Percentiles rank a stretch among this genome's conserved stretches.
Conservation (phyloP, 2,113 vertebrate genomes). For the Riparia riparia region DNA sequence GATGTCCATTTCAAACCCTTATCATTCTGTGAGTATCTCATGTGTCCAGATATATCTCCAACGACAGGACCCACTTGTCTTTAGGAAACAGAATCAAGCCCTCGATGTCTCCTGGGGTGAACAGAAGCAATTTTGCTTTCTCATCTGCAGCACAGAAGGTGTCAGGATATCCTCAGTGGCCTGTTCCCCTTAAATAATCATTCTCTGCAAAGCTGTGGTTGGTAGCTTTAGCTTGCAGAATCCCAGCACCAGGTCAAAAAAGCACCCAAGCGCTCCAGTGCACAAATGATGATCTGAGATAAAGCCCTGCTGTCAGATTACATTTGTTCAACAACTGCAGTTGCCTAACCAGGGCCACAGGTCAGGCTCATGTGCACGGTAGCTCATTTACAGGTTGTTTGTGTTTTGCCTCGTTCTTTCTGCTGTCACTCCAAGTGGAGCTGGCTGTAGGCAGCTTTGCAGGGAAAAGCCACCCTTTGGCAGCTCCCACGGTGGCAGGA, state of each 20-base stretch:
- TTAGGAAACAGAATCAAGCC: background rate
- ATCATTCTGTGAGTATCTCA: background rate
- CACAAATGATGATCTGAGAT: background rate
- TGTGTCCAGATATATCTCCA: background rate
- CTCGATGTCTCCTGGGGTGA: background rate
- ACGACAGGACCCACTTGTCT: accelerated
- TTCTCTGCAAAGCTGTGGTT: background rate
- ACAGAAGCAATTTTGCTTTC: background rate
- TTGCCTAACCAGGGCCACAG: background rate
- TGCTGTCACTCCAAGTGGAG: background rate
- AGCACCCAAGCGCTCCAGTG: accelerated
- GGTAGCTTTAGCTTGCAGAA: background rate
- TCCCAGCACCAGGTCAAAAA: background rate
- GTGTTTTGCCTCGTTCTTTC: background rate
- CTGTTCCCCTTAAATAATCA: background rate
- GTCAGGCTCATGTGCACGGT: background rate
- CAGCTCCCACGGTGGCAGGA: background rate
- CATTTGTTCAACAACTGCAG: background rate
- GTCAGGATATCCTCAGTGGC: background rate
- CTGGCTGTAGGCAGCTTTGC: background rate
- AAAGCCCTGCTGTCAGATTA: conserved; percentile 13
- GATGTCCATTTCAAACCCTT: background rate
- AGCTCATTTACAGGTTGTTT: background rate
- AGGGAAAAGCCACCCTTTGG: background rate
- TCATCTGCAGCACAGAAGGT: background rate